phyloP scores from a whole-genome alignment of 2,888 invertebrate genomes.

The Meta bourneti region DNA sequence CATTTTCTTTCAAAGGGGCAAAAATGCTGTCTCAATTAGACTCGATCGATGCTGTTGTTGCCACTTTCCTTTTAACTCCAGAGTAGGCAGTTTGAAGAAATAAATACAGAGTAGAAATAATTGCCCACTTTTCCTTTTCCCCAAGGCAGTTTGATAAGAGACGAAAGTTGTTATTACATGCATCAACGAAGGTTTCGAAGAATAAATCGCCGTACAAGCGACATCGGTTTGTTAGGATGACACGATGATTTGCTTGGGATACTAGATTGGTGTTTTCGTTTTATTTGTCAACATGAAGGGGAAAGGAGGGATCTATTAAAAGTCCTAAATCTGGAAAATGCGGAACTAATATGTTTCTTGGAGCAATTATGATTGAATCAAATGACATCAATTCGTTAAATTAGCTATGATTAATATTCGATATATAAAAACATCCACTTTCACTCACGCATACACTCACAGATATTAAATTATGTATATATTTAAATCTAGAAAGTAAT shows the following conservation, averaged over 20 bases:
- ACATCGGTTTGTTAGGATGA: conserved; percentile 8
- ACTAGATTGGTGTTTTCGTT: not conserved
- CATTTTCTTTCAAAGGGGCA: conserved; percentile 43
- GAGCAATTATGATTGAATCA: no score
- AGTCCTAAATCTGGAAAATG: no score
- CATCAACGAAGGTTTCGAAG: conserved; percentile 6
- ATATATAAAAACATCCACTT: no score
- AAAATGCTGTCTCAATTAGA: conserved; percentile 56
- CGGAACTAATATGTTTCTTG: no score
- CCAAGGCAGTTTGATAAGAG: conserved; percentile 12
- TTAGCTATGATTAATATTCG: no score
- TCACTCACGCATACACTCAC: no score
- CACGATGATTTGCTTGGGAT: not conserved
- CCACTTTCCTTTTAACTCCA: conserved; percentile 31
- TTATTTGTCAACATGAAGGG: not conserved
- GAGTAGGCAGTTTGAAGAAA: conserved; percentile 50
- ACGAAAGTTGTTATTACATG: conserved; percentile 48
- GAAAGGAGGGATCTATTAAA: no score
- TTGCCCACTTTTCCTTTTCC: conserved; percentile 24
- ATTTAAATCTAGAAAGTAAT: no score
- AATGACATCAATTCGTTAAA: no score
- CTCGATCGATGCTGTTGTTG: conserved; percentile 38
- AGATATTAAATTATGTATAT: no score
- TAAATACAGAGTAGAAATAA: conserved; percentile 59
- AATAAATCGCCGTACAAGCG: conserved; percentile 8